Evolutionary conservation across 2,113 vertebrate genomes (phyloP), one percentile per base, ranked within the genome.

Genomic region (Lophius piscatorius): DNA sequence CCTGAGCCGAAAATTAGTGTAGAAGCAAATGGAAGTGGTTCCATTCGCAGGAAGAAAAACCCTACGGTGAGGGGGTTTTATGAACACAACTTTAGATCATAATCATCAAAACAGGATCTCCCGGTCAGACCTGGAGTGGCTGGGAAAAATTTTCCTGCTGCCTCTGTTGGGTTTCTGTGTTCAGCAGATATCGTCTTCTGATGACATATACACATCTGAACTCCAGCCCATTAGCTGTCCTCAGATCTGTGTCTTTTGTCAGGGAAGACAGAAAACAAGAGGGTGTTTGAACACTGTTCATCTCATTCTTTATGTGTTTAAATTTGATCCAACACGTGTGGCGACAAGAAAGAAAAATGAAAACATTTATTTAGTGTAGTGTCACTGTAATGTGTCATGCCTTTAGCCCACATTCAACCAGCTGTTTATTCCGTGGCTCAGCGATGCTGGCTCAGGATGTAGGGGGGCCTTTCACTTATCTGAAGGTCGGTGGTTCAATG

Each of bases 161-260:
- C 61, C 6, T 8, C 44, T 55, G 50, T 59, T 14, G n/a, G 29
- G 18, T 60, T 83, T 78, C 57, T 75, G 70, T 26, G 4, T 2
- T 87, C 81, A 84, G 78, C 84, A 87, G 70, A 85, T 84, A 74
- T 76, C 69, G 68, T 66, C 59, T 54, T 12, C 65, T 61, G 75
- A 78, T 75, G 78, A 80, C 66, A 76, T 66, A 39, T 44, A 42
- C 50, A 21, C 63, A 68, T 58, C 56, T 20, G 28, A 54, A 62
- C 6, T 3, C 11, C 9, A 12, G 31, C n/a, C 41, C 9, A 10
- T 45, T 2, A 7, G 35, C 70, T 13, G 59, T 38, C 58, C 28
- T 48, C 24, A 39, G 54, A 73, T 60, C 68, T 35, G 62, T 10
- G 44, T 47, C 39, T 44, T 51, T 45, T 38, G 63, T 44, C 51